These are phyloP conservation scores for Anguilla anguilla DNA, from an alignment of 2,797 vertebrate species.

Conservation along the genomic window DNA sequence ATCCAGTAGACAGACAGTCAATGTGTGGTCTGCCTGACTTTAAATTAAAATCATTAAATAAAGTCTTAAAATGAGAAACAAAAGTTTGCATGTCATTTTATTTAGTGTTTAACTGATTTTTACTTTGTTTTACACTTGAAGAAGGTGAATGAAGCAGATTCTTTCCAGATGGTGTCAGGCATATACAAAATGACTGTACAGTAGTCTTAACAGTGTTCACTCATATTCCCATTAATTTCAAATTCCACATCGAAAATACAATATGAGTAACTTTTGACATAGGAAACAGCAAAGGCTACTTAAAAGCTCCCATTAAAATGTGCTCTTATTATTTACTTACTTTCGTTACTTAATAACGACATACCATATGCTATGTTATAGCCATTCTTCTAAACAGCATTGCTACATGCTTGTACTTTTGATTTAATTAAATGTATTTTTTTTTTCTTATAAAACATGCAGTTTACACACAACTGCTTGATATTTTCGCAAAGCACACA, in stretches of 20 bases:
- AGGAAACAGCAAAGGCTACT: not conserved
- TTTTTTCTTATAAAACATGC: not conserved
- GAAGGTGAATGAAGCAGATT: not conserved
- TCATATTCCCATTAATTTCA: not conserved
- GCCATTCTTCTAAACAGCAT: no score
- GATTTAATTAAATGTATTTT: not conserved
- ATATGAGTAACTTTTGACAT: not conserved
- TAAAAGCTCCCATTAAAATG: not conserved
- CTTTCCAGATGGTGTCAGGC: not conserved
- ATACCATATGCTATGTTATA: no score
- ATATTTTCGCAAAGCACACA: not conserved
- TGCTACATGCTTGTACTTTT: not conserved
- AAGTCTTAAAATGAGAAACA: not conserved
- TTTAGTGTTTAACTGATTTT: not conserved
- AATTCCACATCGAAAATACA: not conserved
- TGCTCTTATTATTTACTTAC: no score
- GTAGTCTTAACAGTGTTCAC: not conserved
- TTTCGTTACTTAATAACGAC: no score
- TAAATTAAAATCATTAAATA: conserved; percentile 5
- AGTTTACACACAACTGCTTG: not conserved
- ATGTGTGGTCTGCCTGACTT: conserved; percentile 14
- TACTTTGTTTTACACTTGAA: not conserved
- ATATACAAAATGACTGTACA: not conserved
- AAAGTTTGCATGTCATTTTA: not conserved
- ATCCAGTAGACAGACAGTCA: not conserved